Evolutionary conservation across 2,113 vertebrate species (phyloP).

Genomic region (Rhea americana): DNA sequence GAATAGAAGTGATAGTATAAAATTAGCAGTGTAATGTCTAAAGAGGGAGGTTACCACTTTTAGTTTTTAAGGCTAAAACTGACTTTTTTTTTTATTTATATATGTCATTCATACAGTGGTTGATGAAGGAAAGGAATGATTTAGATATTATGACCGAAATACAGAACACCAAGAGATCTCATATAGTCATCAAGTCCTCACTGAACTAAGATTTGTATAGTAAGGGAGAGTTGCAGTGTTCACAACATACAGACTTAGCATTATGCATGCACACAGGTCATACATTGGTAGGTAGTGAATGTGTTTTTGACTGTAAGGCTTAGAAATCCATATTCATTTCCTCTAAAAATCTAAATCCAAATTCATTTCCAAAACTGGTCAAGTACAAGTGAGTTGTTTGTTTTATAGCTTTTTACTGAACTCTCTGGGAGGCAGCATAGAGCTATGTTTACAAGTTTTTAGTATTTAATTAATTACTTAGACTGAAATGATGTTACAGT

Average conservation of each 20-base stretch:
- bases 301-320: neutral
- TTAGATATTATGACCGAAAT: neutral
- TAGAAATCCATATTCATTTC: neutral
- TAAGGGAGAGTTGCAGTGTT: neutral
- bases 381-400: neutral
- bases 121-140: neutral
- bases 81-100: neutral
- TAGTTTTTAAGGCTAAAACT: neutral
- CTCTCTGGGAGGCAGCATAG: constrained; percentile 68
- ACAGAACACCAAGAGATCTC: neutral
- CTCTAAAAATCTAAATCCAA: neutral
- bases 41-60: neutral
- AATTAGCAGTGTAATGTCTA: neutral
- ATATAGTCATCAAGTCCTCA: neutral
- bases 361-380: neutral
- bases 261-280: neutral
- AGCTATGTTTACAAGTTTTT: constrained; percentile 6
- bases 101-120: neutral
- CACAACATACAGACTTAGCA: neutral
- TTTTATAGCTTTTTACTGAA: neutral
- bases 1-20: neutral
- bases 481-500: neutral
- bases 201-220: neutral
- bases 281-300: neutral
- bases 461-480: neutral